A percentile compares a stretch with the other conserved stretches of the same genome.
These are phyloP conservation scores for Nomada fabriciana DNA, from an alignment of 2,888 invertebrate genomes.

Conservation along the genomic window DNA sequence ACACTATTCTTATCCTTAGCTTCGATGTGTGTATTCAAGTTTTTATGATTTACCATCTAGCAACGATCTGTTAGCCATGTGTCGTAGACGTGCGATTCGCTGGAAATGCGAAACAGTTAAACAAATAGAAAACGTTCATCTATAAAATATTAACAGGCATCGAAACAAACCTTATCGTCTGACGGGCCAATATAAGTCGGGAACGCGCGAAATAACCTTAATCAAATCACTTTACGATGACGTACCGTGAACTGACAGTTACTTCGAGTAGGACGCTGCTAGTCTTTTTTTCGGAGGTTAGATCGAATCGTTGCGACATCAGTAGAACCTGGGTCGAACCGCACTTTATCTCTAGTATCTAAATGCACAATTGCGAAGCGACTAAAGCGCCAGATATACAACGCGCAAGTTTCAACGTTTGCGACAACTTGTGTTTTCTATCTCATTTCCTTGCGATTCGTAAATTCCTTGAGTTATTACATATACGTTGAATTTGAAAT, in stretches of 20 bases:
- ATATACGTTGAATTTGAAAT: too few species aligned
- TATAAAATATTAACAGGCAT: constrained; percentile 38
- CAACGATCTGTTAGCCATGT: constrained; percentile 59
- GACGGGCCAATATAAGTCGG: constrained; percentile 27
- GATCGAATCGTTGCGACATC: constrained; percentile 60
- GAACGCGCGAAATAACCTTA: constrained; percentile 52
- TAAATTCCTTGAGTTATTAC: too few species aligned
- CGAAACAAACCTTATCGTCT: constrained; percentile 41
- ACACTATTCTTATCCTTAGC: constrained; percentile 53
- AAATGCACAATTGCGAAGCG: constrained; percentile 51
- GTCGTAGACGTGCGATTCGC: constrained; percentile 40
- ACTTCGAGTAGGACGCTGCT: constrained; percentile 57
- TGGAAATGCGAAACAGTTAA: constrained; percentile 48
- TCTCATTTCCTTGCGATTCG: constrained; percentile 8
- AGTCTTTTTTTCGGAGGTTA: constrained; percentile 58
- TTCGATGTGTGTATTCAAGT: constrained; percentile 36
- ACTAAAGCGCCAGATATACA: constrained; percentile 51
- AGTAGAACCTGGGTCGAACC: constrained; percentile 54
- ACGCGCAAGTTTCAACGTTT: constrained; percentile 40
- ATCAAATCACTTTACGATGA: constrained; percentile 38
- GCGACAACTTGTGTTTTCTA: constrained; percentile 23
- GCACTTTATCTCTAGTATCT: constrained; percentile 56
- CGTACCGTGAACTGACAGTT: constrained; percentile 61
- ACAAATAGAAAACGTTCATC: constrained; percentile 27
- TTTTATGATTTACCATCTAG: constrained; percentile 79